Conservation (phyloP, 2,888 invertebrate species). For the Prosapia bicincta region DNA sequence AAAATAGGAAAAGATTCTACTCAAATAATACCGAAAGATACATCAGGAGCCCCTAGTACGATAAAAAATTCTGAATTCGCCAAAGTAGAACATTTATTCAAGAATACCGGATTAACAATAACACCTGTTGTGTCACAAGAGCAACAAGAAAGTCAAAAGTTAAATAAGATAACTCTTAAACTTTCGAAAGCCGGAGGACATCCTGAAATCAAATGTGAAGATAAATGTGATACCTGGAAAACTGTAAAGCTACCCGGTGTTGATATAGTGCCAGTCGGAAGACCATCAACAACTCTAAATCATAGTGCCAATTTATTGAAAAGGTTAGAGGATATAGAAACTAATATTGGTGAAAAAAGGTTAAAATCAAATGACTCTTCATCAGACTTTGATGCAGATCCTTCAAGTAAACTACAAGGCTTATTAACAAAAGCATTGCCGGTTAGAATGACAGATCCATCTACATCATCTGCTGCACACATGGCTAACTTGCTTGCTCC, state of each 20-base stretch:
- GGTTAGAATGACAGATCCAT: not conserved
- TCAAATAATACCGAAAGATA: conserved; percentile 34
- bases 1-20: conserved; percentile 37
- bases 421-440: conserved; percentile 10
- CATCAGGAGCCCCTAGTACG: not conserved
- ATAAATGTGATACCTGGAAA: conserved; percentile 33
- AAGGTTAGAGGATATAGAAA: conserved; percentile 13
- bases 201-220: conserved; percentile 27
- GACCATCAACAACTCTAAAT: not conserved
- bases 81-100: conserved; percentile 30
- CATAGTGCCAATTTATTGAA: not conserved
- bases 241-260: conserved; percentile 14
- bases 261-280: conserved; percentile 17
- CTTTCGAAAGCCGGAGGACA: conserved; percentile 21
- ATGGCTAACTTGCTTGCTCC: not conserved
- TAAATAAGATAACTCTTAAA: conserved; percentile 23
- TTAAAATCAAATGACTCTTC: conserved; percentile 7
- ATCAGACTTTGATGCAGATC: conserved; percentile 1
- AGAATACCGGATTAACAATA: conserved; percentile 28
- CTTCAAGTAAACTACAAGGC: conserved; percentile 21
- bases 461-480: not conserved
- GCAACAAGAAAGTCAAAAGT: conserved; percentile 15
- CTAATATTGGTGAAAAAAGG: conserved; percentile 8
- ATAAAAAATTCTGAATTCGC: conserved; percentile 18
- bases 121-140: conserved; percentile 23